phyloP scores from a whole-genome alignment of 2,797 vertebrate genomes.

The Buphagus erythrorhynchus region DNA sequence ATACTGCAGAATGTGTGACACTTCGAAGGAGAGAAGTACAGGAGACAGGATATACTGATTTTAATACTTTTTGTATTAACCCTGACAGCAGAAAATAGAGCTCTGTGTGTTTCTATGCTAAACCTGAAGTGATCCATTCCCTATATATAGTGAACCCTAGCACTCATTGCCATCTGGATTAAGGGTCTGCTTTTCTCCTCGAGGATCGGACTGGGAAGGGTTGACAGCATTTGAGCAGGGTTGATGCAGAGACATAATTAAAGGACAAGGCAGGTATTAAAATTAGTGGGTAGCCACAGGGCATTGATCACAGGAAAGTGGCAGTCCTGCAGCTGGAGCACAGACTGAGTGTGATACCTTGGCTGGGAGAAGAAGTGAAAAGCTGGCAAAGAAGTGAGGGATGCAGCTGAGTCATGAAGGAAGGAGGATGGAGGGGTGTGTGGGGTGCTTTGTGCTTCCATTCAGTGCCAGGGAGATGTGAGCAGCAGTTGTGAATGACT shows the following conservation, averaged over 20 bases:
- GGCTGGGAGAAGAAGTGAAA: not conserved
- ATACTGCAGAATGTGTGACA: not conserved
- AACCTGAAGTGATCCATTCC: not conserved
- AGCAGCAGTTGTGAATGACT: not conserved
- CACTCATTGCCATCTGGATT: not conserved
- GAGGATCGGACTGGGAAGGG: not conserved
- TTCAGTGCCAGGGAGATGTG: not conserved
- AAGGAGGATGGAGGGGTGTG: not conserved
- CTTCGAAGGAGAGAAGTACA: not conserved
- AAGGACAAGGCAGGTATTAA: not conserved
- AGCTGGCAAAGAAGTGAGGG: not conserved
- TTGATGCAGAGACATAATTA: not conserved
- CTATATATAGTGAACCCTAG: not conserved
- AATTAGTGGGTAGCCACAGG: not conserved
- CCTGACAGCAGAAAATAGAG: not conserved
- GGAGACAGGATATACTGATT: not conserved
- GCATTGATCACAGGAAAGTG: not conserved
- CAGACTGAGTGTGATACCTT: not conserved
- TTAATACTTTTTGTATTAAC: not conserved
- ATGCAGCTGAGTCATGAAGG: not conserved
- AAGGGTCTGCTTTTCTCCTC: not conserved
- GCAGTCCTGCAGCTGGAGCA: not conserved
- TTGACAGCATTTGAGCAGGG: not conserved
- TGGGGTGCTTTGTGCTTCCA: not conserved
- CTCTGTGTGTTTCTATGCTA: not conserved